Evolutionary conservation across 2,797 vertebrate genomes (phyloP), one percentile per base, ranked within the genome.

Genomic region (Hirundo rustica): DNA sequence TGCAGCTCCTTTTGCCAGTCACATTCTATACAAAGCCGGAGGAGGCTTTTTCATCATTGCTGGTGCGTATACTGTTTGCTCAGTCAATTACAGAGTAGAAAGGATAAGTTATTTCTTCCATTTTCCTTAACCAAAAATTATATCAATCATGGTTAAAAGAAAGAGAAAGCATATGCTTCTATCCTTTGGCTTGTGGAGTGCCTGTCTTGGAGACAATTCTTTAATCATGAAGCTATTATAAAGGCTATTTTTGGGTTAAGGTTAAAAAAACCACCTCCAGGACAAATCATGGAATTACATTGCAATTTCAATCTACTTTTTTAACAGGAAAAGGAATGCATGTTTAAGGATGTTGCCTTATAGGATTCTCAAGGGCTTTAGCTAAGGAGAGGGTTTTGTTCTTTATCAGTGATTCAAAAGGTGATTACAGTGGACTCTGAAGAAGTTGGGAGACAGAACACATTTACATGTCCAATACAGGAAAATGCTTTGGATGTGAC

Each of bases 1-100:
- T 40, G 99, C 99, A 25, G 99, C 99, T 91, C 99, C 99, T 11
- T 99, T 99, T 84, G 94, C 98, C 87, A 99, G 98, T 86, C 98
- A 99, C 68, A 85, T 98, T 36, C 97, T 99, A 36, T 99, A 99
- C 91, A 99, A 99, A 98, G 98, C 98, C 32, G 99, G 99, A 30
- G 99, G 99, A 36, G 98, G 98, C 40, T 98, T 99, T 45, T 99
- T 98, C 95, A 96, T 99, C 55, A 85, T 97, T 84, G 98, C 99
- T 92, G 99, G 99, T 99, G 97, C 90, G 98, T 97, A 73, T 80
- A 64, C 38, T 91, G 45, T 88, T 96, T 95, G 74, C 22, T 95
- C 6, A 58, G 23, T 36, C 70, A 91, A 23, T 60, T 81, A 83
- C 60, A 68, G 64, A 72, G 50, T 13, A 86, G 38, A 78, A 85